A percentile compares a stretch with the other conserved stretches of the same genome.
These are phyloP conservation scores for Nipponia nippon DNA, from an alignment of 2,113 vertebrate genomes.

Conservation along the genomic window DNA sequence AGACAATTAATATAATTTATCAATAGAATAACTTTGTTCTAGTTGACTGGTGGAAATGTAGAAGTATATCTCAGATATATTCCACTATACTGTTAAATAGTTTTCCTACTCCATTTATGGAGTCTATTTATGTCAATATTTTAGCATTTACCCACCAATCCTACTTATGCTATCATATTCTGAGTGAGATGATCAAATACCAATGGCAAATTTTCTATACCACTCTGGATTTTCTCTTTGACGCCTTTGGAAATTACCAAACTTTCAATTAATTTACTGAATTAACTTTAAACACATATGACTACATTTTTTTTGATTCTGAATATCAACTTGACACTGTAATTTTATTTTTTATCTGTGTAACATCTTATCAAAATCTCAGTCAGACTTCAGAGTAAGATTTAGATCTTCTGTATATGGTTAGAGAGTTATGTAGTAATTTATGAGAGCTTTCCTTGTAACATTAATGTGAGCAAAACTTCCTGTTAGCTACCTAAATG, in stretches of 20 bases:
- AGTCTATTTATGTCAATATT: neutral
- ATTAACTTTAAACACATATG: neutral
- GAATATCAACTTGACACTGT: neutral
- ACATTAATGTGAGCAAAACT: neutral
- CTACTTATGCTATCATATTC: neutral
- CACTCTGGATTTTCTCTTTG: neutral
- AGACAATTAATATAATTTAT: neutral
- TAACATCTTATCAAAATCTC: neutral
- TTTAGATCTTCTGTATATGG: neutral
- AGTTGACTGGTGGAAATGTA: neutral
- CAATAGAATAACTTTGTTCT: neutral
- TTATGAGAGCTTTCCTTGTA: neutral
- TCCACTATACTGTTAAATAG: neutral
- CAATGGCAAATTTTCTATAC: neutral
- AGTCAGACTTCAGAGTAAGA: neutral
- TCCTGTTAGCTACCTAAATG: neutral
- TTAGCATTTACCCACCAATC: neutral
- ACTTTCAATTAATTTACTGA: neutral
- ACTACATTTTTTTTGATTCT: neutral
- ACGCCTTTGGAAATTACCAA: neutral
- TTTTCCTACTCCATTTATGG: neutral
- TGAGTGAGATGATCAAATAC: neutral
- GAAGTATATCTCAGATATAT: neutral
- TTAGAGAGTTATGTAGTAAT: neutral
- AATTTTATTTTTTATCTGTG: neutral